These are phyloP conservation scores for Drosophila aff. DNA, from an alignment of 1,140 invertebrate species.

Conservation along the genomic window DNA sequence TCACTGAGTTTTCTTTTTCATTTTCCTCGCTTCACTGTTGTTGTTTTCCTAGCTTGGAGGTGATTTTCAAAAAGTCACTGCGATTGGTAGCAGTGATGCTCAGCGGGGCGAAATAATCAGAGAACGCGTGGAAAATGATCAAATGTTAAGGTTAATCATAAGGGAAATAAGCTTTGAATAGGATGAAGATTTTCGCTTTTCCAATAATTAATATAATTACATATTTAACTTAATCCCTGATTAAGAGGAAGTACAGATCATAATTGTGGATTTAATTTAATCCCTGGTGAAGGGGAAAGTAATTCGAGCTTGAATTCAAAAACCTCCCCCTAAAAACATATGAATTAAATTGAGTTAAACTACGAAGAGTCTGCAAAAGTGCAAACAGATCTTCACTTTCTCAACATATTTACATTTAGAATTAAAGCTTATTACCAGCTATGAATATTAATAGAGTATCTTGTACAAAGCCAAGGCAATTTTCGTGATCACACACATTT, in stretches of 20 bases:
- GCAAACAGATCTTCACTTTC: conserved; percentile 2
- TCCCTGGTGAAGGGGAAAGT: neutral
- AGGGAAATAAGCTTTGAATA: neutral
- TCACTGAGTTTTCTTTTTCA: conserved; percentile 41
- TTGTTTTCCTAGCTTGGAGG: conserved; percentile 11
- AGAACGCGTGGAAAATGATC: neutral
- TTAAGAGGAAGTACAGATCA: neutral
- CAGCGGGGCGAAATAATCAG: conserved; percentile 26
- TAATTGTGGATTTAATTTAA: neutral
- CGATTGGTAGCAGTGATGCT: conserved; percentile 50
- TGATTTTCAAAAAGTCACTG: conserved; percentile 56
- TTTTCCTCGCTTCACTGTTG: conserved; percentile 24
- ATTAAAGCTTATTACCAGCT: conserved; percentile 1
- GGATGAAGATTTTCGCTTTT: conserved; percentile 11
- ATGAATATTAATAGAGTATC: conserved; percentile 6
- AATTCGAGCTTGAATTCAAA: neutral
- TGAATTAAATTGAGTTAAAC: neutral
- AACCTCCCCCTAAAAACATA: neutral
- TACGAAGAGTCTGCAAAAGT: neutral
- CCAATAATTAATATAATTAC: neutral
- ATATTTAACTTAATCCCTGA: conserved; percentile 1
- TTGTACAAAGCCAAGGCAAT: neutral
- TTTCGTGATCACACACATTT: conserved; percentile 12
- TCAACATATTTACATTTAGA: neutral
- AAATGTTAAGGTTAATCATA: conserved; percentile 11